A percentile compares a stretch with the other conserved stretches of the same genome.
phyloP scores from a whole-genome alignment of 2,888 invertebrate genomes.

The Hetaerina titia region DNA sequence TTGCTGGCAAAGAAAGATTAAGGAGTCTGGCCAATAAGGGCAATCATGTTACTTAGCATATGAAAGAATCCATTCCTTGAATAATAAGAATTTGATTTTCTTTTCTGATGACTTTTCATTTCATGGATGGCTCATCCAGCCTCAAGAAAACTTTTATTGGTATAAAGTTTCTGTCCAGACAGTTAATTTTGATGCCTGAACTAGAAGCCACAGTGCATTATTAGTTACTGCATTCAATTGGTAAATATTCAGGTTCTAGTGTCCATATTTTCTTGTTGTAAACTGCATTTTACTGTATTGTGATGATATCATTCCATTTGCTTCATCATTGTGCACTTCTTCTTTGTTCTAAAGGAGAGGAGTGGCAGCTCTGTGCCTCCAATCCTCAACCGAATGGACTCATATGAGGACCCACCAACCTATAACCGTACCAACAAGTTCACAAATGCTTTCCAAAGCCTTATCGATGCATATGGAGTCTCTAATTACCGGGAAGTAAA shows the following conservation, averaged over 20 bases:
- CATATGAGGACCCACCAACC: slow-evolving; percentile 93
- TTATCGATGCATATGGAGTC: slow-evolving; percentile 98
- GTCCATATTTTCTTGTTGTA: neutral
- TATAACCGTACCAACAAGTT: slow-evolving; percentile 98
- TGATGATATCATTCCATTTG: neutral
- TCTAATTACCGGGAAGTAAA: slow-evolving; percentile 98
- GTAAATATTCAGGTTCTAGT: neutral
- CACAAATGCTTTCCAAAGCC: slow-evolving; percentile 94
- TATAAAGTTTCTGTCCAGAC: too few species aligned
- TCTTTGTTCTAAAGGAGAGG: slow-evolving; percentile 83
- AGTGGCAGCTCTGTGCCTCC: slow-evolving; percentile 97
- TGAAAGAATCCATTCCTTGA: too few species aligned
- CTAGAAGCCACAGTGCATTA: too few species aligned
- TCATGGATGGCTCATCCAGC: too few species aligned
- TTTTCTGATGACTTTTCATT: too few species aligned
- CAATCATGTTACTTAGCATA: too few species aligned
- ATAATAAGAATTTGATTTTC: too few species aligned
- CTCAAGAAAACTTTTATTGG: too few species aligned
- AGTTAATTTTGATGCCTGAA: too few species aligned
- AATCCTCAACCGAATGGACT: slow-evolving; percentile 96
- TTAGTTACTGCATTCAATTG: too few species aligned
- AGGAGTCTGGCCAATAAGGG: too few species aligned
- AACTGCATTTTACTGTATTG: neutral
- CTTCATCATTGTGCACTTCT: slow-evolving; percentile 34
- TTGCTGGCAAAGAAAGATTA: too few species aligned